Evolutionary conservation across 1,140 invertebrate species (phyloP).

Genomic region (Drosophila pallidifrons): DNA sequence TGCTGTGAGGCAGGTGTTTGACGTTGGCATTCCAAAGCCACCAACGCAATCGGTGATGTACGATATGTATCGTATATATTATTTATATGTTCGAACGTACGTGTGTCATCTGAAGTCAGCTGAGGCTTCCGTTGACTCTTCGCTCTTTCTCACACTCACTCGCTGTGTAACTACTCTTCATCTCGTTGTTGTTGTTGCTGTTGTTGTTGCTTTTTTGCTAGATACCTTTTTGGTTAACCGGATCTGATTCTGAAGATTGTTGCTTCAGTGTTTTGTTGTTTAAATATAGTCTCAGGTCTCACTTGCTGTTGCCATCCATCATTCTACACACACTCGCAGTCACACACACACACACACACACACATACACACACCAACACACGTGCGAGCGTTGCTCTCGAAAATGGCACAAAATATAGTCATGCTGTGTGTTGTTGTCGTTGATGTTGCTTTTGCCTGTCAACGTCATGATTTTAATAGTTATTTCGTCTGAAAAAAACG

Average conservation of each 20-base stretch:
- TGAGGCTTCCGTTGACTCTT: conserved; percentile 54
- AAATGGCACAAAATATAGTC: conserved; percentile 71
- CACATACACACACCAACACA: conserved; percentile 12
- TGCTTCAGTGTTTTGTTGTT: conserved; percentile 58
- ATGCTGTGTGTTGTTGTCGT: conserved; percentile 36
- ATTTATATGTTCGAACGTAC: conserved; percentile 6
- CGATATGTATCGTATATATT: conserved; percentile 9
- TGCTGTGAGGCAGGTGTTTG: conserved; percentile 34
- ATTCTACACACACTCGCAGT: conserved; percentile 39
- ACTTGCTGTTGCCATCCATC: conserved; percentile 66
- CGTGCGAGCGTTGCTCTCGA: conserved; percentile 69
- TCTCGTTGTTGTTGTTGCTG: not conserved
- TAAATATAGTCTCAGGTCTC: conserved; percentile 33
- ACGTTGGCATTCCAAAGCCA: conserved; percentile 55
- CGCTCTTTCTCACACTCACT: conserved; percentile 32
- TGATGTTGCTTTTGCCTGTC: conserved; percentile 43
- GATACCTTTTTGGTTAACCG: conserved; percentile 72
- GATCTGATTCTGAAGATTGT: conserved; percentile 71
- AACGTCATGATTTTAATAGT: conserved; percentile 59
- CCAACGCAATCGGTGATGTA: conserved; percentile 55
- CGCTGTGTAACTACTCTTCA: conserved; percentile 1
- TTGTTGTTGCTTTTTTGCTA: conserved; percentile 11
- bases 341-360: conserved; percentile 16
- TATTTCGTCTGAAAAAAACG: conserved; percentile 4
- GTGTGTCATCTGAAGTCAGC: conserved; percentile 50